These are phyloP conservation scores for Drosophila orosa DNA, from an alignment of 1,140 invertebrate genomes.

Conservation along the genomic window DNA sequence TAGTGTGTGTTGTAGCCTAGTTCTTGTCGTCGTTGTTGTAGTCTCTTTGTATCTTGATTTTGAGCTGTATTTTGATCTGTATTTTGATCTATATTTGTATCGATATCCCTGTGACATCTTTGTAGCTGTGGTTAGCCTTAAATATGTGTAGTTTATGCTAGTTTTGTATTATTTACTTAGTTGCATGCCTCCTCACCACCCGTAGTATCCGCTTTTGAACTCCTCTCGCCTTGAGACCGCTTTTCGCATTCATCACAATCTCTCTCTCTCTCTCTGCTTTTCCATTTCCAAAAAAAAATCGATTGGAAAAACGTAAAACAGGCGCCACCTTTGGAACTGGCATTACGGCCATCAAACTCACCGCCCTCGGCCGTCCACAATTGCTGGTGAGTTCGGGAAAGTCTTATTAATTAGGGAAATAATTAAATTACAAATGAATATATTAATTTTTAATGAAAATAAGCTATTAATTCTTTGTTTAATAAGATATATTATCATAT, in stretches of 20 bases:
- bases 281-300: slow-evolving; percentile 51
- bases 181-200: not conserved
- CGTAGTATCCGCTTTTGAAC: slow-evolving; percentile 11
- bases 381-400: slow-evolving; percentile 89
- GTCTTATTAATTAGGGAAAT: not conserved
- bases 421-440: no score
- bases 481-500: no score
- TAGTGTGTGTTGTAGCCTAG: slow-evolving; percentile 7
- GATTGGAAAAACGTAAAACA: slow-evolving; percentile 81
- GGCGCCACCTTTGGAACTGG: slow-evolving; percentile 97
- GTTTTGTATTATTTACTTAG: slow-evolving; percentile 9
- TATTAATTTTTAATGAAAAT: no score
- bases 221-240: slow-evolving; percentile 17
- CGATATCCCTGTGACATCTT: slow-evolving; percentile 4
- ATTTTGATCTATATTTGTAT: slow-evolving; percentile 8
- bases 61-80: slow-evolving; percentile 6
- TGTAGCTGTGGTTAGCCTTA: slow-evolving; percentile 8
- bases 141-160: not conserved
- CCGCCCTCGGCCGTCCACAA: slow-evolving; percentile 98
- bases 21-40: slow-evolving; percentile 2
- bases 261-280: slow-evolving; percentile 42
- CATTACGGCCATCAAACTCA: slow-evolving; percentile 98
- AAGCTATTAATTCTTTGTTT: no score
- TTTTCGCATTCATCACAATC: slow-evolving; percentile 47
- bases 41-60: slow-evolving; percentile 6